Base-by-base conservation (phyloP, 2,113 vertebrate species). In the Cryptotis parvus region DNA sequence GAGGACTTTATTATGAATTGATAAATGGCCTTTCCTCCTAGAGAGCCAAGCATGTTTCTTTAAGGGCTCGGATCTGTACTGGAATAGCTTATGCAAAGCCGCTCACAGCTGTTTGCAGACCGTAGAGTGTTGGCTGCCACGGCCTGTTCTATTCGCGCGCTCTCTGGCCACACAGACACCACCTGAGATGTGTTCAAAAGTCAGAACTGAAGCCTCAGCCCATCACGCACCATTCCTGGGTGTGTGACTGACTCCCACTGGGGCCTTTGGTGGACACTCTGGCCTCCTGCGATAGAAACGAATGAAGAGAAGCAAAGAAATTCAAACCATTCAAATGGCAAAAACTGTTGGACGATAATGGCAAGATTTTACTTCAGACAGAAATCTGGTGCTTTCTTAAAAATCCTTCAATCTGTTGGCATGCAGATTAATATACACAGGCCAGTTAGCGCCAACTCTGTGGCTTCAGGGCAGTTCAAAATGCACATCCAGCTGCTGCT, bases 391-490 rank as follows among this genome's bases (percentile, higher is more conserved):
- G 6, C 55, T 83, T 87, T 81, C 69, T 58, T 66, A 70, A 45
- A 85, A 89, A 87, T 72, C 43, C 74, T 49, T 85, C 58, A 33
- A 77, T 31, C 27, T 84, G 1, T 68, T 76, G n/a, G 63, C 31
- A 33, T 26, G 69, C 37, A 15, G n/a, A 63, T 63, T n/a, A 69
- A 73, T 85, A 26, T 43, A 84, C 33, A 43, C 35, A 73, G 63
- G 22, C 11, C 37, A 4, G 83, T 68, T 3, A 8, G 58, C 8
- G 27, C 27, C 66, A 72, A 8, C 16, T 24, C 35, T 84, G 45
- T 61, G 82, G 55, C 45, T 91, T 95, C 92, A 61, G 68, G 22
- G 63, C 61, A 73, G 11, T 80, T 84, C 63, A 70, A 35, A 82
- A 37, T 91, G 58, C 55, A 33, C 72, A 89, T 91, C 61, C 3